phyloP scores from a whole-genome alignment of 1,140 invertebrate genomes.

The Drosophila pachea region DNA sequence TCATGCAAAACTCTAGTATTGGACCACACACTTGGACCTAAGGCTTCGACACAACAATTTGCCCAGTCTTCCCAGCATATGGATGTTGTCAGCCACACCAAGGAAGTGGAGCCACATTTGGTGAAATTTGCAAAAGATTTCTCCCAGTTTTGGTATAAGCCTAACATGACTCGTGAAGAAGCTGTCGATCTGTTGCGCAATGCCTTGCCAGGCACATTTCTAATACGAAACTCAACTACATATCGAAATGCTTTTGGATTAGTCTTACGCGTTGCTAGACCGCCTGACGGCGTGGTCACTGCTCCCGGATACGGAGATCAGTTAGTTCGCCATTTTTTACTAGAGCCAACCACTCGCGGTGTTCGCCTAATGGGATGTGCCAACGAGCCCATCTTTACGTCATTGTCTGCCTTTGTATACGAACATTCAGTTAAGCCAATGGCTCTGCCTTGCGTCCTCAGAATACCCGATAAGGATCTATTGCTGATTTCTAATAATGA shows the following conservation, averaged over 20 bases:
- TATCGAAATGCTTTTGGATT: slow-evolving; percentile 92
- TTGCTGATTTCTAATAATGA: slow-evolving; percentile 33
- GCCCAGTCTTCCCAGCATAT: slow-evolving; percentile 81
- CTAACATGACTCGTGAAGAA: slow-evolving; percentile 96
- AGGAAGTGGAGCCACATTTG: slow-evolving; percentile 92
- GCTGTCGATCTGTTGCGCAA: slow-evolving; percentile 92
- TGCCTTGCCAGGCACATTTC: slow-evolving; percentile 93
- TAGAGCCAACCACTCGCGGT: slow-evolving; percentile 96
- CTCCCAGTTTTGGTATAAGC: slow-evolving; percentile 98
- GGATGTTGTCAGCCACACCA: slow-evolving; percentile 79
- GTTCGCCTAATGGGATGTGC: slow-evolving; percentile 96
- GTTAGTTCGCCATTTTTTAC: slow-evolving; percentile 96
- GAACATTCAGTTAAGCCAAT: slow-evolving; percentile 97
- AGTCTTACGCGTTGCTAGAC: slow-evolving; percentile 92
- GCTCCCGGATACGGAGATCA: slow-evolving; percentile 83
- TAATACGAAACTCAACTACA: slow-evolving; percentile 90
- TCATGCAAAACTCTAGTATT: background rate
- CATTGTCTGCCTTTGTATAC: slow-evolving; percentile 96
- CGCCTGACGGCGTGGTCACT: slow-evolving; percentile 82
- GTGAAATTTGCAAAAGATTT: slow-evolving; percentile 96
- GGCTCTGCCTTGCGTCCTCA: slow-evolving; percentile 92
- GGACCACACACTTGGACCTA: background rate
- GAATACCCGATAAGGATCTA: slow-evolving; percentile 86
- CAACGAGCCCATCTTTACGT: slow-evolving; percentile 98
- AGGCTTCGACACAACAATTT: slow-evolving; percentile 78